Base-by-base conservation (phyloP, 1,140 invertebrate genomes). In the Drosophila mojavensis region DNA sequence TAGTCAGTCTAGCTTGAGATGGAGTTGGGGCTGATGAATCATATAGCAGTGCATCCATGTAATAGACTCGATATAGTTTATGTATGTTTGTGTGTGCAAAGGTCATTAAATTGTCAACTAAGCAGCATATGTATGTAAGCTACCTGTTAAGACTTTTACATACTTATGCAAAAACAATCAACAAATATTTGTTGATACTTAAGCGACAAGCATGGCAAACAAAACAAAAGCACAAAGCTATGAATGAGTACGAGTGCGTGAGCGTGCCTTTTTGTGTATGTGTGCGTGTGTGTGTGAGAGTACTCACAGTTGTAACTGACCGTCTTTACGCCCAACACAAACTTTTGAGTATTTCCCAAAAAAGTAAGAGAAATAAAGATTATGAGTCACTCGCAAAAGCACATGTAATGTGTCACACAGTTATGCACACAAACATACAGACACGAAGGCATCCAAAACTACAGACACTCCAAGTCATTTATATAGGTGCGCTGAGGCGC, bases 161-260 rank as follows among this genome's bases (percentile, higher is more conserved):
- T 62, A 61, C 43, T 71, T 71, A 69, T 64, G 56, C 63, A 48
- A 74, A 74, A 74, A 61, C 70, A 70, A 53, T 59, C 64, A 63
- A 48, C 56, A 51, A 81, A 75, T 81, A 78, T 69, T 81, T 81
- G 79, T 81, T 74, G 60, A 73, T 60, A 66, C 65, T 75, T 70
- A 30, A 59, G 36, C 17, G 55, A n/a, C 62, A 5, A 47, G 36
- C 24, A 74, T 51, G 48, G 7, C 17, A 39, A 61, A 60, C 26
- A 68, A 61, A 54, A n/a, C 30, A 50, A 17, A 9, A 24, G 5
- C 17, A 60, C 65, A 61, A 28, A 59, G 20, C 17, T 3, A 33
- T 47, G 36, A 15, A 45, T 43, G n/a, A 24, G 24, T 60, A 11
- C 26, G 7, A 28, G 26, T 33, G 15, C 26, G 53, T 26, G 24